Evolutionary conservation across 2,797 vertebrate genomes (phyloP), one percentile per base, ranked within the genome.

Genomic region (Xyrichtys novacula): DNA sequence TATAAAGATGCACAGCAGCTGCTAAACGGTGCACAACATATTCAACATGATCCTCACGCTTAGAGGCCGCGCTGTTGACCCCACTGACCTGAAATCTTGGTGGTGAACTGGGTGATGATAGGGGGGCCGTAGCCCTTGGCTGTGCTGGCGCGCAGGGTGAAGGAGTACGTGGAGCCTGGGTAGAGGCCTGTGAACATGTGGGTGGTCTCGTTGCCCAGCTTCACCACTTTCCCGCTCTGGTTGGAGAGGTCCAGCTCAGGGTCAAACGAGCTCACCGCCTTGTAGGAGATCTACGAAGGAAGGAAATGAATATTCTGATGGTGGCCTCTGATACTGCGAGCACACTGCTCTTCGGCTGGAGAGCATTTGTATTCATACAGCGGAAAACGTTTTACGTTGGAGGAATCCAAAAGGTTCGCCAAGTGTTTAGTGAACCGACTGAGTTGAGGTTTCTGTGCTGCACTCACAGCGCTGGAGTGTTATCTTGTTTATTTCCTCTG

Each of bases 251-350:
- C 96, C 90, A 98, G 95, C 89, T 96, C 96, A 12, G 98, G 97
- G 93, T 99, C 98, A 89, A 98, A 98, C 47, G 97, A 99, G 87
- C 97, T 98, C 90, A 99, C 96, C 9, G 97, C 98, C 93, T 98
- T 99, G 94, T 98, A 99, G 76, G 95, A 96, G 87, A 99, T 97
- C 98, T 99, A 91, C 63, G 87, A 89, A 84, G 86, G 84, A 69
- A 76, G 46, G n/a, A 71, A 57, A 78, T 73, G 0, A 72, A 84
- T 64, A 86, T 80, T 80, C 32, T 59, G 34, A 68, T 29, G 23
- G 8, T 15, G 42, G 57, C 63, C 55, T 71, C 71, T 61, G 64
- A 23, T 58, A 34, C 70, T 36, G 52, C 0, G 1, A 6, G 3
- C 52, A 63, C 7, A 42, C 42, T 52, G 65, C 54, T 9, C 38